Evolutionary conservation across 2,113 vertebrate species (phyloP).

Genomic region (Siniperca knerii): DNA sequence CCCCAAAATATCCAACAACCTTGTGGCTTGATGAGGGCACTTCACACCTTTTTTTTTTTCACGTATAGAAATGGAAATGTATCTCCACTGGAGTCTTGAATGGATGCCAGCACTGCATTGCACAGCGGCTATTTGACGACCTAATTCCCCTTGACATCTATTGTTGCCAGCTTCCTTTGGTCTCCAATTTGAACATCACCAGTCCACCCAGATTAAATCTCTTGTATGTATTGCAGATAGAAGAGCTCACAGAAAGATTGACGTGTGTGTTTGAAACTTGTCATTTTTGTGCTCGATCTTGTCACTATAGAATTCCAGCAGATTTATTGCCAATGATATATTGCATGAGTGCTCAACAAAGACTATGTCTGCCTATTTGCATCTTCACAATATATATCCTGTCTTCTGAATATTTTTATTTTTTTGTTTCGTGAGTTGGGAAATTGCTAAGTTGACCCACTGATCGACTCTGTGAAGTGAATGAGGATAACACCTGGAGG

Average conservation of each 20-base stretch:
- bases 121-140: constrained; percentile 46
- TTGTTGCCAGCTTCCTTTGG: constrained; percentile 66
- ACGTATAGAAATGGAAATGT: constrained; percentile 81
- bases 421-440: background rate
- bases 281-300: constrained; percentile 13
- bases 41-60: constrained; percentile 71
- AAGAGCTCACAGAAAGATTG: constrained; percentile 7
- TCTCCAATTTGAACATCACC: constrained; percentile 62
- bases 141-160: constrained; percentile 58
- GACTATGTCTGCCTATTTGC: constrained; percentile 32
- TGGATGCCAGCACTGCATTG: constrained; percentile 48
- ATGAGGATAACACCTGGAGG: constrained; percentile 32
- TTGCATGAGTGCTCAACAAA: constrained; percentile 7
- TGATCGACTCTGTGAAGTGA: constrained; percentile 27
- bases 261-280: constrained; percentile 13
- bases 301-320: background rate
- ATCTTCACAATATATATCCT: constrained; percentile 22
- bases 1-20: constrained; percentile 61
- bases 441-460: constrained; percentile 35
- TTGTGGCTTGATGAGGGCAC: constrained; percentile 55
- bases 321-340: constrained; percentile 36
- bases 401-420: constrained; percentile 18
- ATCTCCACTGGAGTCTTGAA: constrained; percentile 50
- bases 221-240: background rate
- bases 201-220: constrained; percentile 29